Base-by-base conservation (phyloP, 2,888 invertebrate genomes). In the Epirrhoe alternata region DNA sequence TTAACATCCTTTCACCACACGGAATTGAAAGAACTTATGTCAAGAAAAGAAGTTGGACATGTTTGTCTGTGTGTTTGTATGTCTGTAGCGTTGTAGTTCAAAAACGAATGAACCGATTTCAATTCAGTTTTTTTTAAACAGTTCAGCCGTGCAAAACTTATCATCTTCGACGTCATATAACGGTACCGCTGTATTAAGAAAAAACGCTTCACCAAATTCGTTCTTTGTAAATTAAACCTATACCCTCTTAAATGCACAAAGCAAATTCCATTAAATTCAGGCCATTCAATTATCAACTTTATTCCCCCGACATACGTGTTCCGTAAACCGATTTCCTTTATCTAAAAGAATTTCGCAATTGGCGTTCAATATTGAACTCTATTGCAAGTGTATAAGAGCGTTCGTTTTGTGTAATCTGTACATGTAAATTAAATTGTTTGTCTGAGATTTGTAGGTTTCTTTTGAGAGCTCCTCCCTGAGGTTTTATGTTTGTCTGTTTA, bases 201-300 rank as follows among this genome's bases (percentile, higher is more conserved):
- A 38, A 10, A 38, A 38, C 10, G 38, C 8, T 42, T 42, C 47
- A 47, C 47, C 47, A 47, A 47, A 16, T 14, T 42, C 38, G 12
- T 42, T 12, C 63, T 67, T 67, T 59, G 55, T 55, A 63, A 67
- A 67, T 67, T 59, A 63, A 67, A 47, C 66, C 63, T 54, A 31
- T 51, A 50, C 45, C 47, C 51, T 33, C 16, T 5, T 35, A 54
- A 30, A 57, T 47, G 53, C 47, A 53, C 45, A 53, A 45, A 42
- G 30, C 55, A 5, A 35, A 38, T 52, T 31, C 49, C n/a, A 56
- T 35, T n/a, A 8, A 57, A 31, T 35, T n/a, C 12, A 30, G 0
- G 47, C 12, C 38, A 61, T 57, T 53, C 52, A 30, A 58, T 66
- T 66, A 62, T 57, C 49, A 66, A 50, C 66, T 62, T 50, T 66